A percentile compares a stretch with the other conserved stretches of the same genome.
phyloP scores from a whole-genome alignment of 2,113 vertebrate species.

The Procavia capensis region DNA sequence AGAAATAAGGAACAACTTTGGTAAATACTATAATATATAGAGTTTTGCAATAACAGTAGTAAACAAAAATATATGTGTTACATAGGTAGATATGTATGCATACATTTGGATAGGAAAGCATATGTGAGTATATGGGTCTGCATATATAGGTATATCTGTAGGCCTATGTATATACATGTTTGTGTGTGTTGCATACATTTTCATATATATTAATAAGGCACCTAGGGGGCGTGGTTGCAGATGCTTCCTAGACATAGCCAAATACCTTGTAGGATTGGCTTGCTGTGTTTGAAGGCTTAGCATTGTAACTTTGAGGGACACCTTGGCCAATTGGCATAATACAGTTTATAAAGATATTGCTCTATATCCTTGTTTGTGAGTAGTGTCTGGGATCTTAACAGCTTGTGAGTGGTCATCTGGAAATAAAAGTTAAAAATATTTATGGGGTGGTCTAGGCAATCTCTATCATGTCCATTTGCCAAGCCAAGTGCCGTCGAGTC shows the following conservation, averaged over 20 bases:
- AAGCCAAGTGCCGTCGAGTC: too few species aligned
- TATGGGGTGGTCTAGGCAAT: background rate
- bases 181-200: background rate
- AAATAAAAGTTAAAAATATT: constrained; percentile 38
- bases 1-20: background rate
- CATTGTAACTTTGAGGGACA: background rate
- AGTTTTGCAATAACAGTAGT: background rate
- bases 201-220: background rate
- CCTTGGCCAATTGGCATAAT: background rate
- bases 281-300: background rate
- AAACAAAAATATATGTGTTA: background rate
- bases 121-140: background rate
- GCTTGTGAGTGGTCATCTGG: background rate
- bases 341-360: background rate
- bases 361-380: background rate
- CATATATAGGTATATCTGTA: background rate
- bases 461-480: background rate
- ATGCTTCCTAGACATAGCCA: background rate
- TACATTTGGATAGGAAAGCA: background rate
- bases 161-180: background rate
- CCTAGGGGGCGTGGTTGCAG: background rate
- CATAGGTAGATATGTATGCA: background rate
- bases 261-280: background rate
- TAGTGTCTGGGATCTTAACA: background rate
- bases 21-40: background rate